These are phyloP conservation scores for Proterorhinus semilunaris DNA, from an alignment of 2,113 vertebrate genomes.

Conservation along the genomic window DNA sequence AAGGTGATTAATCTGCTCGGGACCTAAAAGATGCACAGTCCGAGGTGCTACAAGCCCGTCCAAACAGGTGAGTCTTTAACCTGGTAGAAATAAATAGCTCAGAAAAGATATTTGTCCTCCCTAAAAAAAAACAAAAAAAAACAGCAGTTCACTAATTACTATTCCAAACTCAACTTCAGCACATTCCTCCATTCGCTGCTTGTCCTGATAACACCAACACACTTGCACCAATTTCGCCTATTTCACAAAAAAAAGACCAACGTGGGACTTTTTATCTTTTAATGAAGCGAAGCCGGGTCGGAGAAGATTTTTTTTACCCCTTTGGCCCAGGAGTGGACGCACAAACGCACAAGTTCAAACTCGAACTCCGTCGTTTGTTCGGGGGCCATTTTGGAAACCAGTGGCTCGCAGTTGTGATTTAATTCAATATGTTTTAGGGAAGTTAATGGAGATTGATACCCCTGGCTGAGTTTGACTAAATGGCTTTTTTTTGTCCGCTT, in stretches of 20 bases:
- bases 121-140: too few species aligned
- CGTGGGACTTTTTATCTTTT: conserved; percentile 5
- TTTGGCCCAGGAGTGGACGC: neutral
- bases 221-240: neutral
- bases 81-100: too few species aligned
- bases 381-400: neutral
- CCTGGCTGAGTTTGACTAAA: too few species aligned
- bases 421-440: too few species aligned
- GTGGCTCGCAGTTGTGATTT: neutral
- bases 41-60: too few species aligned
- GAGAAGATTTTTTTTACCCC: neutral
- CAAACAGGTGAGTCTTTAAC: too few species aligned
- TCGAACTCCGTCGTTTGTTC: neutral
- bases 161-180: neutral
- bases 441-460: too few species aligned
- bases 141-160: neutral
- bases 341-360: neutral
- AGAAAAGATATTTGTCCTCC: too few species aligned
- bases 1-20: too few species aligned
- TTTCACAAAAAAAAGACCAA: neutral
- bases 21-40: too few species aligned
- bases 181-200: neutral
- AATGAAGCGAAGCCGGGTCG: neutral
- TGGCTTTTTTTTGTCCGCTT: too few species aligned
- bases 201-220: neutral